phyloP scores from a whole-genome alignment of 2,797 vertebrate genomes.

The Echiichthys vipera region DNA sequence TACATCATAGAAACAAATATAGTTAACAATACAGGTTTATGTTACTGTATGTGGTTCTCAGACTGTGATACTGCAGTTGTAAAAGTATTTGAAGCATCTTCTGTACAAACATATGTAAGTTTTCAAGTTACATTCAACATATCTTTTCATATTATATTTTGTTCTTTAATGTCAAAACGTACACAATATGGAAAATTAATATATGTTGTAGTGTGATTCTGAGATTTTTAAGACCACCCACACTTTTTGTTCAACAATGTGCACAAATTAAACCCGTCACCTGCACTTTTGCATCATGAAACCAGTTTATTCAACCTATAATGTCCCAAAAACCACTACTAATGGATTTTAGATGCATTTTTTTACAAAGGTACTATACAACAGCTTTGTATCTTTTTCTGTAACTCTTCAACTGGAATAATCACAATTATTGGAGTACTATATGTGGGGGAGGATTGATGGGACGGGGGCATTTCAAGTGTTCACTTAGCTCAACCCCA shows the following conservation, averaged over 20 bases:
- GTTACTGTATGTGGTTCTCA: too few species aligned
- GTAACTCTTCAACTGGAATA: not conserved
- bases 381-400: not conserved
- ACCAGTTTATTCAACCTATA: not conserved
- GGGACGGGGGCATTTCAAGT: slow-evolving; percentile 14
- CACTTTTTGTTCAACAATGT: not conserved
- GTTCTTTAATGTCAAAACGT: not conserved
- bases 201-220: too few species aligned
- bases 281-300: not conserved
- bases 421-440: not conserved
- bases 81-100: not conserved
- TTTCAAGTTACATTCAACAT: not conserved
- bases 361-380: not conserved
- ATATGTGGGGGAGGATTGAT: not conserved
- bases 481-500: slow-evolving; percentile 21
- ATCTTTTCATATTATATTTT: not conserved
- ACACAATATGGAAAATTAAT: too few species aligned
- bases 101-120: not conserved
- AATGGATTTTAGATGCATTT: not conserved
- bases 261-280: not conserved
- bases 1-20: too few species aligned
- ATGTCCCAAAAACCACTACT: not conserved
- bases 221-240: too few species aligned
- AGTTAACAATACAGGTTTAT: too few species aligned
- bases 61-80: too few species aligned